A percentile compares a stretch with the other conserved stretches of the same genome.
Conservation (phyloP, 35 echinoderm and acorn worm species). For the Acanthaster planci region DNA sequence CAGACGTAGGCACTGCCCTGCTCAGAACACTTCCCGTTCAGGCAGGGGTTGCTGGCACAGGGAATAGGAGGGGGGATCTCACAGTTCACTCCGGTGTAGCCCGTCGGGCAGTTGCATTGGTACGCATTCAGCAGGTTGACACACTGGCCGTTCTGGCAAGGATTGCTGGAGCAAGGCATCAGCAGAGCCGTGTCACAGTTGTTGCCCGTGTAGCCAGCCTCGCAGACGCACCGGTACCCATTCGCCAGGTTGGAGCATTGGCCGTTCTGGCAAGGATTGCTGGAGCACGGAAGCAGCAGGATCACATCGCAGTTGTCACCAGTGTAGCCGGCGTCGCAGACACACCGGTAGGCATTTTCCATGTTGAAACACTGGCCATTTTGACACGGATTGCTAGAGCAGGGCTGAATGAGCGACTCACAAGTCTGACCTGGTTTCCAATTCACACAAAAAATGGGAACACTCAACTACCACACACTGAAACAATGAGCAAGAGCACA, state of each 20-base stretch:
- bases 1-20: conserved; percentile 44
- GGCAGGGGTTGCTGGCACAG: conserved; percentile 70
- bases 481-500: neutral
- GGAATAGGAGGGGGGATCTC: conserved; percentile 18
- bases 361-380: conserved; percentile 59
- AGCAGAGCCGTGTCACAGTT: conserved; percentile 17
- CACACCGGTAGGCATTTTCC: conserved; percentile 49
- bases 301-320: conserved; percentile 39
- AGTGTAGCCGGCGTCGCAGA: conserved; percentile 46
- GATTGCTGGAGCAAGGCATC: neutral
- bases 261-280: conserved; percentile 54
- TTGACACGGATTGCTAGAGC: conserved; percentile 65
- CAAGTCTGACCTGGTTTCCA: neutral
- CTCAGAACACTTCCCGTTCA: conserved; percentile 36
- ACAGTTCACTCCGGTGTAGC: conserved; percentile 43
- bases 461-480: neutral
- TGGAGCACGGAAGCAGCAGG: conserved; percentile 44
- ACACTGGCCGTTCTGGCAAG: conserved; percentile 15
- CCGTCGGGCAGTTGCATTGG: conserved; percentile 46
- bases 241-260: conserved; percentile 27
- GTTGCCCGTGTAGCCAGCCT: conserved; percentile 35
- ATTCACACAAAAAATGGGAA: neutral
- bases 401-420: conserved; percentile 32
- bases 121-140: conserved; percentile 25
- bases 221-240: conserved; percentile 41